These are phyloP conservation scores for Machaerirhynchus nigripectus DNA, from an alignment of 2,113 vertebrate genomes.

Conservation along the genomic window DNA sequence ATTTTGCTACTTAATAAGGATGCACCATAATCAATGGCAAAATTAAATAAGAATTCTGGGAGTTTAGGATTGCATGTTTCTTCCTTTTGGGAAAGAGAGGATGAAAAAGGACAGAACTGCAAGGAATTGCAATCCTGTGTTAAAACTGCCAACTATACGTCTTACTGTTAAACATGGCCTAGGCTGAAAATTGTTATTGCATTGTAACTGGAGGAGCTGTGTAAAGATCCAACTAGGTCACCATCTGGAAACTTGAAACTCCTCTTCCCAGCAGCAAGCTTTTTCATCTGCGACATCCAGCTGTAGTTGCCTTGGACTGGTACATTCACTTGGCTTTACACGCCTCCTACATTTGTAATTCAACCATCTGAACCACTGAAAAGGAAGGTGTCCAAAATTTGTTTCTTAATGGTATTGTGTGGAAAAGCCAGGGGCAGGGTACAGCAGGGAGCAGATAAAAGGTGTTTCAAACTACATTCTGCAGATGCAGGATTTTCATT, in stretches of 20 bases:
- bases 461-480: not conserved
- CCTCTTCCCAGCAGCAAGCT: not conserved
- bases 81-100: not conserved
- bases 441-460: not conserved
- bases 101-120: not conserved
- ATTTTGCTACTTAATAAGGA: not conserved
- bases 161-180: not conserved
- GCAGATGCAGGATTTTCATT: not conserved
- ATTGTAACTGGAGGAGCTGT: not conserved
- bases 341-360: not conserved
- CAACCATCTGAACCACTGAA: not conserved
- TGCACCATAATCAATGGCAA: not conserved
- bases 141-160: not conserved
- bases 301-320: not conserved
- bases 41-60: not conserved
- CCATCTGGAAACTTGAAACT: conserved; percentile 21
- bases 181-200: conserved; percentile 9
- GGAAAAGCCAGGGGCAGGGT: not conserved
- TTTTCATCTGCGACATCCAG: conserved; percentile 5
- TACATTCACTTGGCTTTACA: conserved; percentile 6
- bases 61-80: not conserved
- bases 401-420: not conserved
- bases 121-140: not conserved
- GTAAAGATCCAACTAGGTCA: conserved; percentile 40
- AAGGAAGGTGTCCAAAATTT: not conserved